phyloP scores from a whole-genome alignment of 1,140 invertebrate genomes.

The Nasonia longicornis region DNA sequence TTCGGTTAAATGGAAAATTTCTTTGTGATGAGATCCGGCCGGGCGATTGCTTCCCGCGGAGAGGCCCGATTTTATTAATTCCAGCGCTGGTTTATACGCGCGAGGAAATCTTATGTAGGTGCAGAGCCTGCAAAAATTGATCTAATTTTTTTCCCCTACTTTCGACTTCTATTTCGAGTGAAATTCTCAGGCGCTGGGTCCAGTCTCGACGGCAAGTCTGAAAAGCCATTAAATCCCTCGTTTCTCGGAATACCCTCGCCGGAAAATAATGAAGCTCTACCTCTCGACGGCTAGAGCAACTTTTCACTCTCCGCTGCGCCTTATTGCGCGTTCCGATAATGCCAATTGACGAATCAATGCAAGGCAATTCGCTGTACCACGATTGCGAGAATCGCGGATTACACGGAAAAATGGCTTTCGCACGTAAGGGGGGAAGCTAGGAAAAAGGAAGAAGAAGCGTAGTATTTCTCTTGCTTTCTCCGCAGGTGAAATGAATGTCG shows the following conservation, averaged over 20 bases:
- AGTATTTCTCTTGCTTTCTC: neutral
- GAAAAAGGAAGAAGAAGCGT: neutral
- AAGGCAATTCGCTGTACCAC: neutral
- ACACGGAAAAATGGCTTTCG: slow-evolving; percentile 33
- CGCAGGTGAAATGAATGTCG: slow-evolving; percentile 20
- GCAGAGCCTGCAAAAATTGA: neutral
- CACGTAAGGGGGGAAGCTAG: neutral
- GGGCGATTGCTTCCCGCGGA: neutral
- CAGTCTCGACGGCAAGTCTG: neutral
- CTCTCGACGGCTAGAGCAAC: neutral
- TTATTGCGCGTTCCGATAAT: neutral
- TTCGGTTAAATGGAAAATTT: slow-evolving; percentile 1
- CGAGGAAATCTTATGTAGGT: neutral
- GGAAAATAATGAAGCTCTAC: neutral
- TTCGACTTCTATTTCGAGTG: neutral
- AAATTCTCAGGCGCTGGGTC: neutral
- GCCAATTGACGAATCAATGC: slow-evolving; percentile 9
- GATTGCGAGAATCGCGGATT: slow-evolving; percentile 10
- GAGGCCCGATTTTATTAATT: slow-evolving; percentile 2
- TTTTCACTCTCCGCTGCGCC: neutral
- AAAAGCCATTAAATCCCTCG: neutral
- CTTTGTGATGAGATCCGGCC: neutral
- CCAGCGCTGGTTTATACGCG: neutral
- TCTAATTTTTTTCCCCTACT: neutral
- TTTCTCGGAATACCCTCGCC: neutral